These are phyloP conservation scores for Nasonovia ribisnigri DNA, from an alignment of 2,888 invertebrate species.

Conservation along the genomic window DNA sequence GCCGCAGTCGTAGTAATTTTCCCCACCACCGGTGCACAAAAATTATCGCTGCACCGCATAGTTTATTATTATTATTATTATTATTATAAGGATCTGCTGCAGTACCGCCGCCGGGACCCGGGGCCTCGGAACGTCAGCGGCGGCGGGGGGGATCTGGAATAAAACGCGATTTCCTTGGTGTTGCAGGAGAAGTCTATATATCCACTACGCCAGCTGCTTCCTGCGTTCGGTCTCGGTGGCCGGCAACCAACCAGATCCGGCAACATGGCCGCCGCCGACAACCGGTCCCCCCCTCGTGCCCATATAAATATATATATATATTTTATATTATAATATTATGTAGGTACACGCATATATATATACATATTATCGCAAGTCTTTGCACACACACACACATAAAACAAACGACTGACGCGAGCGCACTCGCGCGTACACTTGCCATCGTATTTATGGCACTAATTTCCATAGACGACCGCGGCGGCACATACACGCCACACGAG, in stretches of 20 bases:
- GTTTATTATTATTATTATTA: neutral
- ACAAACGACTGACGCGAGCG: neutral
- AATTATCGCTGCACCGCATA: neutral
- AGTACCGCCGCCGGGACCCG: neutral
- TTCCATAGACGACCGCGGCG: constrained; percentile 23
- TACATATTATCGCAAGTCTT: neutral
- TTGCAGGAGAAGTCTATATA: neutral
- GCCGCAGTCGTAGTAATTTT: neutral
- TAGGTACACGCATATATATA: neutral
- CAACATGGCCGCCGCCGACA: constrained; percentile 58
- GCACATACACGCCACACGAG: neutral
- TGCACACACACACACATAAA: neutral
- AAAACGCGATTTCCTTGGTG: neutral
- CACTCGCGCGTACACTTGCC: neutral
- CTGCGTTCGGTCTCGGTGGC: constrained; percentile 4
- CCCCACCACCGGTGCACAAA: constrained; percentile 13
- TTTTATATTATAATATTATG: neutral
- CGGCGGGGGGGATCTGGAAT: neutral
- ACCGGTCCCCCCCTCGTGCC: constrained; percentile 41
- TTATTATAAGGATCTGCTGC: neutral
- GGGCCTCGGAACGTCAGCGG: neutral
- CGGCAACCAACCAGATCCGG: constrained; percentile 61
- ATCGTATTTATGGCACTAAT: constrained; percentile 53
- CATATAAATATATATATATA: neutral
- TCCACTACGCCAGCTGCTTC: constrained; percentile 42